A percentile compares a stretch with the other conserved stretches of the same genome.
phyloP scores from a whole-genome alignment of 37 sponge, comb jelly and placozoan genomes.

The Aphrocallistes beatrix region DNA sequence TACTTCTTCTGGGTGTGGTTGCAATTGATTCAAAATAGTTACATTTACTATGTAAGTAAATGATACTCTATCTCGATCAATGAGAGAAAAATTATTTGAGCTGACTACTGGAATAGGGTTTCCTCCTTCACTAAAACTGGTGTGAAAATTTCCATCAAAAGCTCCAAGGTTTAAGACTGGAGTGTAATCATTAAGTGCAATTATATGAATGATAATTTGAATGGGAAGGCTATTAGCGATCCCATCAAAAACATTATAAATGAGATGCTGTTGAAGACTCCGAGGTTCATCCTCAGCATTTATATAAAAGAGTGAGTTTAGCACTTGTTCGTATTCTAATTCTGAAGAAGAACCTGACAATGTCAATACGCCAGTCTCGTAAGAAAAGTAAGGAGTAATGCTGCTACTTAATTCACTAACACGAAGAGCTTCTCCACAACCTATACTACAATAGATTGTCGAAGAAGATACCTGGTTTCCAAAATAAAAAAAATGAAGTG shows the following conservation, averaged over 20 bases:
- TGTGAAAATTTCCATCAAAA: slow-evolving; percentile 25
- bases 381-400: slow-evolving; percentile 29
- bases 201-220: slow-evolving; percentile 2
- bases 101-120: slow-evolving; percentile 45
- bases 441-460: slow-evolving; percentile 50
- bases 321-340: slow-evolving; percentile 35
- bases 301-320: slow-evolving; percentile 41
- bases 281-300: slow-evolving; percentile 37
- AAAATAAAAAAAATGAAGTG: slow-evolving; percentile 27
- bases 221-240: slow-evolving; percentile 29
- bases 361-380: slow-evolving; percentile 25
- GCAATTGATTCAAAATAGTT: slow-evolving; percentile 23
- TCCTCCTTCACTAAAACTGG: slow-evolving; percentile 43
- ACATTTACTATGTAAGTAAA: slow-evolving; percentile 37
- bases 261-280: slow-evolving; percentile 4
- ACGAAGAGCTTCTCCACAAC: slow-evolving; percentile 52
- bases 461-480: slow-evolving; percentile 4
- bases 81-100: slow-evolving; percentile 29
- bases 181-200: slow-evolving; percentile 27
- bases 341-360: not conserved
- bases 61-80: slow-evolving; percentile 41
- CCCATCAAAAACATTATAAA: slow-evolving; percentile 48
- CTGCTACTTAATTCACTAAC: not conserved
- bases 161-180: slow-evolving; percentile 36
- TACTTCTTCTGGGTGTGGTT: slow-evolving; percentile 30